Base-by-base conservation (phyloP, 64 coral and sea anemone genomes). In the Montipora cactus region DNA sequence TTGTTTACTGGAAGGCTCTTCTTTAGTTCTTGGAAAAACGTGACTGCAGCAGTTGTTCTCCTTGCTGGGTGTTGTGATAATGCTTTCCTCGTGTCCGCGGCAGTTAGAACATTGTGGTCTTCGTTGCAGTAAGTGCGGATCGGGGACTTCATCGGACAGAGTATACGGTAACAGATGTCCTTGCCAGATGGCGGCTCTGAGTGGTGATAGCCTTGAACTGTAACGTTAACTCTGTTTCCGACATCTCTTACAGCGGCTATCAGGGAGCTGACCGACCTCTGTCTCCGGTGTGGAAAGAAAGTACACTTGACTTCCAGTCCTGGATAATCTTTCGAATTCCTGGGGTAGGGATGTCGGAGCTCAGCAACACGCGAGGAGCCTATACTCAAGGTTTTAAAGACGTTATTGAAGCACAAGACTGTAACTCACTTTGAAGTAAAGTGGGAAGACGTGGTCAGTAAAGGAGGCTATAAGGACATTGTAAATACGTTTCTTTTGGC, bases 111-210 rank as follows among this genome's bases (percentile, higher is more conserved):
- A 74, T 91, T 78, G 13, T 91, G 58, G 46, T 61, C 89, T 91
- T 91, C 89, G 59, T 91, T 91, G 66, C 44, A 64, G 16, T 81
- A 91, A 28, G 28, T 28, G 28, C 28, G 28, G 28, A 28, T 28
- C 28, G 28, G 0, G 28, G 28, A 28, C 28, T 28, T 28, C 28
- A 28, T 28, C 28, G 28, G 28, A 28, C 28, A 10, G 2, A 93
- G 52, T 49, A 93, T 93, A 78, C 72, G 81, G 50, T 93, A 81
- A 68, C 91, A 93, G 45, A 93, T 79, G 18, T 87, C 90, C 81
- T 92, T 92, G 7, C 90, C 90, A 48, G 90, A 81, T 62, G 86
- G 90, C 59, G 90, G 81, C 67, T 92, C 81, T 4, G 90, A 92
- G 80, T 84, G 77, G 62, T 92, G 80, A 84, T 92, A 92, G 84